These are phyloP conservation scores for Ptyas mucosa DNA, from an alignment of 2,113 vertebrate species.

Conservation along the genomic window DNA sequence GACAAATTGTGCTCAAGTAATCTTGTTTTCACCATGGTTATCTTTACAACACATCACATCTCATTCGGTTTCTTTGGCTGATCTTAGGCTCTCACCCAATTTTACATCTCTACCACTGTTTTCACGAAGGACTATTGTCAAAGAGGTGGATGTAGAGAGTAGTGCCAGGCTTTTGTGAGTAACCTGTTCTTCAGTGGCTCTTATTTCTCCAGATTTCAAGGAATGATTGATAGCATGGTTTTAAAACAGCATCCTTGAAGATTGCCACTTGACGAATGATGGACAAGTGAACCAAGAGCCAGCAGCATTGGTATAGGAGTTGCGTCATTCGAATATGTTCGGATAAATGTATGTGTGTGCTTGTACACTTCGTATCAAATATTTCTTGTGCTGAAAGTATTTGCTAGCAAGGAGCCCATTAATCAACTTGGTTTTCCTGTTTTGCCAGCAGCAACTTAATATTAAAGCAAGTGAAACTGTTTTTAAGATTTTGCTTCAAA, in stretches of 20 bases:
- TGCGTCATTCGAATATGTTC: background rate
- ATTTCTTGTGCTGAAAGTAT: slow-evolving; percentile 3
- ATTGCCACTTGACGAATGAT: background rate
- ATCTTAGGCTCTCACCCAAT: background rate
- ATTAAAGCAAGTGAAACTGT: slow-evolving; percentile 30
- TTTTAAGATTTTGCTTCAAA: slow-evolving; percentile 19
- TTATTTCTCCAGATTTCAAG: background rate
- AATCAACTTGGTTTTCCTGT: slow-evolving; percentile 51
- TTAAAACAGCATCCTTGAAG: background rate
- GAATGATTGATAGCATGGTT: background rate
- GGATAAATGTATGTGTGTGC: background rate
- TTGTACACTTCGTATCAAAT: background rate
- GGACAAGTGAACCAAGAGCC: background rate
- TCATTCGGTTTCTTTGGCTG: background rate
- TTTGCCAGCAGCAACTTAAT: slow-evolving; percentile 39
- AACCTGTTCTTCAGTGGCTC: background rate
- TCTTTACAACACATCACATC: background rate
- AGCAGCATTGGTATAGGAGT: background rate
- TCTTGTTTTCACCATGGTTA: background rate
- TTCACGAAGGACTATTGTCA: background rate
- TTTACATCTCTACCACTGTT: background rate
- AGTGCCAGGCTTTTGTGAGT: background rate
- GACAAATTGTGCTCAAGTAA: background rate
- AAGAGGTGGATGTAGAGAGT: background rate
- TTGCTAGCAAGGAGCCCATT: slow-evolving; percentile 39